Conservation (phyloP, 2,113 vertebrate genomes). For the Macheiramphus alcinus region DNA sequence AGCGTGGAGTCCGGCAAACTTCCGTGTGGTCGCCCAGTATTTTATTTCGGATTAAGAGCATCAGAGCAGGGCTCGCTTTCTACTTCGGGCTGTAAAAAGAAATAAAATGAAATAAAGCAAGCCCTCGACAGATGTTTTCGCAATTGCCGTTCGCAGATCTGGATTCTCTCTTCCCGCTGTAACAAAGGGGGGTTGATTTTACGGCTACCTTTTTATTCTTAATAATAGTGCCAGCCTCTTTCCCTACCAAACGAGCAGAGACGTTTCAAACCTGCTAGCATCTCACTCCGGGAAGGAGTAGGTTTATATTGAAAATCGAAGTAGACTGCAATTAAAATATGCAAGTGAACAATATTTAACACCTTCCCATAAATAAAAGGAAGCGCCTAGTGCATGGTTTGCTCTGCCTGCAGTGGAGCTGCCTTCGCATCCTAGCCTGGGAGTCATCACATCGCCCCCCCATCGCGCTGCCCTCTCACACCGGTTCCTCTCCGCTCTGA, state of each 20-base stretch:
- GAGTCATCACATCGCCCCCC: not conserved
- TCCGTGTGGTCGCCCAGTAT: fast-evolving
- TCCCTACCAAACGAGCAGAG: not conserved
- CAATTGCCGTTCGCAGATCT: not conserved
- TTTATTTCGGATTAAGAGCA: not conserved
- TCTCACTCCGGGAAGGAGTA: not conserved
- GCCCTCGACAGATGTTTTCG: not conserved
- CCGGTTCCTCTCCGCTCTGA: not conserved
- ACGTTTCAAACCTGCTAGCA: not conserved
- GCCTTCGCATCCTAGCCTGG: not conserved
- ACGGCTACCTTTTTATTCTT: not conserved
- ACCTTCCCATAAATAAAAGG: not conserved
- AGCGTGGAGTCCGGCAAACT: not conserved
- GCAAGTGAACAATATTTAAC: not conserved
- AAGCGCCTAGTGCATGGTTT: fast-evolving
- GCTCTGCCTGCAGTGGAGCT: not conserved
- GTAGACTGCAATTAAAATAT: not conserved
- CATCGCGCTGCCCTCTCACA: not conserved
- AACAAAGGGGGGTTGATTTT: not conserved
- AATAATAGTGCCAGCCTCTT: not conserved
- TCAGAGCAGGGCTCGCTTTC: not conserved
- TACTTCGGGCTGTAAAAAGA: not conserved
- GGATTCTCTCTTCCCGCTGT: not conserved
- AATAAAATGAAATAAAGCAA: not conserved
- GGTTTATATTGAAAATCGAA: not conserved